Evolutionary conservation across 2,888 invertebrate species (phyloP).

Genomic region (Chrysomela aeneicollis): DNA sequence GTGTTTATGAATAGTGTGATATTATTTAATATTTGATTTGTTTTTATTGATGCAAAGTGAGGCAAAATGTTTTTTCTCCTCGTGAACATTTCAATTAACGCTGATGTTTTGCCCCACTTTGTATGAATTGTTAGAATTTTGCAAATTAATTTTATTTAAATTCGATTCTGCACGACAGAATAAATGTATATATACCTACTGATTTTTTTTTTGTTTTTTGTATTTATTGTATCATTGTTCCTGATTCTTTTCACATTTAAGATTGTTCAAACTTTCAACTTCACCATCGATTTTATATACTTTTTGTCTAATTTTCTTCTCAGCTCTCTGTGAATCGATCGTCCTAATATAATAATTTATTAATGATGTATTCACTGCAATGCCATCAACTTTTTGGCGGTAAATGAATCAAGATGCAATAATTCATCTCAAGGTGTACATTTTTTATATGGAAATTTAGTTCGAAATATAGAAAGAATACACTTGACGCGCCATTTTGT

Average conservation of each 20-base stretch:
- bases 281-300: slow-evolving; percentile 1
- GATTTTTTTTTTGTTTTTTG: slow-evolving; percentile 57
- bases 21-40: slow-evolving; percentile 62
- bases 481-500: slow-evolving; percentile 21
- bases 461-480: slow-evolving; percentile 13
- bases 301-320: slow-evolving; percentile 5
- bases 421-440: not conserved
- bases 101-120: slow-evolving; percentile 25
- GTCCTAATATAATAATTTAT: not conserved
- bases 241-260: slow-evolving; percentile 53
- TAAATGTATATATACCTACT: slow-evolving; percentile 53
- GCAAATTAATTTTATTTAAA: slow-evolving; percentile 57
- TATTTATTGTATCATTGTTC: slow-evolving; percentile 62
- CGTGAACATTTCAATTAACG: too few species aligned
- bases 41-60: slow-evolving; percentile 52
- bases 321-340: not conserved
- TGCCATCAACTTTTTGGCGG: not conserved
- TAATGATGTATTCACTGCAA: not conserved
- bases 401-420: not conserved
- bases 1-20: slow-evolving; percentile 61
- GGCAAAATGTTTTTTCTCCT: too few species aligned
- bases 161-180: slow-evolving; percentile 49
- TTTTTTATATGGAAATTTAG: not conserved
- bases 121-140: slow-evolving; percentile 54
- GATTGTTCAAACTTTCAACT: slow-evolving; percentile 29